These are phyloP conservation scores for Gasterosteus nipponicus DNA, from an alignment of 2,113 vertebrate species.

Conservation along the genomic window DNA sequence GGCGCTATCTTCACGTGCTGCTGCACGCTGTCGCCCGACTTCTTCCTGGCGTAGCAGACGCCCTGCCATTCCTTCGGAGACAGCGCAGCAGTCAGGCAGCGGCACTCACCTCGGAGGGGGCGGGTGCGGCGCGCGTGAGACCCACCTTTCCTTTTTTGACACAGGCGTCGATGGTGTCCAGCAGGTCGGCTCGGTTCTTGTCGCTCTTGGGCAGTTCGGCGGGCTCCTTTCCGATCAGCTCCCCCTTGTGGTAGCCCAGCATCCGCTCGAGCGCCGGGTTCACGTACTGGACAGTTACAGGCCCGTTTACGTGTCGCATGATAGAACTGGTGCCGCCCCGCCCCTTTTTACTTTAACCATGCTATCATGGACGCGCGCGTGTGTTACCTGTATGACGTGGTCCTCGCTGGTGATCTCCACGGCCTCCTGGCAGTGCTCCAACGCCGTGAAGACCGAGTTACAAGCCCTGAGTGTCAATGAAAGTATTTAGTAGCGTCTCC, in stretches of 20 bases:
- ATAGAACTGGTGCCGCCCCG: too few relatives aligned
- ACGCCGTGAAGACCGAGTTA: constrained; percentile 91
- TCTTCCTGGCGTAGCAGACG: constrained; percentile 90
- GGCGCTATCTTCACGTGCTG: constrained; percentile 95
- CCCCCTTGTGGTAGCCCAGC: constrained; percentile 94
- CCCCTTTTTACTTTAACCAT: too few relatives aligned
- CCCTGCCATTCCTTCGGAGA: constrained; percentile 93
- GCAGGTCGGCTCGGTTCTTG: constrained; percentile 89
- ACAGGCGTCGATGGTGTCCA: constrained; percentile 92
- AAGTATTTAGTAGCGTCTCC: constrained; percentile 15
- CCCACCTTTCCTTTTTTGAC: constrained; percentile 95
- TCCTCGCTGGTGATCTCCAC: constrained; percentile 97
- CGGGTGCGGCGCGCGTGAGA: background rate
- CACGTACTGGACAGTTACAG: constrained; percentile 84
- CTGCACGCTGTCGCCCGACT: constrained; percentile 93
- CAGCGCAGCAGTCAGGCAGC: background rate
- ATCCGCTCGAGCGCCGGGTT: constrained; percentile 95
- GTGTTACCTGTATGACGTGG: constrained; percentile 92
- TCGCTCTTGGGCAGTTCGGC: constrained; percentile 91
- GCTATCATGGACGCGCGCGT: background rate
- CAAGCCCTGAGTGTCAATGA: constrained; percentile 86
- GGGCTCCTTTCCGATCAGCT: constrained; percentile 93
- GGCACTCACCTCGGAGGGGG: background rate
- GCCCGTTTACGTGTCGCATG: too few relatives aligned
- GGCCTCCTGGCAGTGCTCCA: constrained; percentile 95